These are phyloP conservation scores for Andrena chrysosceles DNA, from an alignment of 2,888 invertebrate genomes.

Conservation along the genomic window DNA sequence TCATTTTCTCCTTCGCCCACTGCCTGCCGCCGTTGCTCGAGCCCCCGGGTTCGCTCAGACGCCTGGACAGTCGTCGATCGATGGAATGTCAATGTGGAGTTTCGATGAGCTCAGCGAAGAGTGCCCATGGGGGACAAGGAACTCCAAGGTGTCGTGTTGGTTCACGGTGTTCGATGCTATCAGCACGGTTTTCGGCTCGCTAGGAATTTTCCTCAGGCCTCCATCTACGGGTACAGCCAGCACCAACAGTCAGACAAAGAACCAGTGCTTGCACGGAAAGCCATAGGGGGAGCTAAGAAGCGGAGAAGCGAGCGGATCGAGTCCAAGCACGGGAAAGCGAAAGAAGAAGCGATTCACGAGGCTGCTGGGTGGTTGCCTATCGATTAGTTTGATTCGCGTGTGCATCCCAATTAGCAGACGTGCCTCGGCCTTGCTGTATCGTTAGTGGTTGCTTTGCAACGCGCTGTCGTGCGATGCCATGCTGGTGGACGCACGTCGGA, in stretches of 20 bases:
- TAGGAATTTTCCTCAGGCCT: slow-evolving; percentile 79
- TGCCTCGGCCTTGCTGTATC: slow-evolving; percentile 55
- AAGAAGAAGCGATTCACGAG: slow-evolving; percentile 14
- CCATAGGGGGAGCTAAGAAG: not conserved
- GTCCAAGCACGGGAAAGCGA: not conserved
- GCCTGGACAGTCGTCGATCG: slow-evolving; percentile 79
- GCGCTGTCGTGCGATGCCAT: slow-evolving; percentile 16
- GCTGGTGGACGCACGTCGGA: slow-evolving; percentile 20
- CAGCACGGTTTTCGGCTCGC: slow-evolving; percentile 77
- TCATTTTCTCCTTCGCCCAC: not conserved
- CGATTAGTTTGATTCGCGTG: slow-evolving; percentile 66
- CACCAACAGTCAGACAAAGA: slow-evolving; percentile 77
- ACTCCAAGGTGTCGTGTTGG: slow-evolving; percentile 73
- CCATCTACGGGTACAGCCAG: slow-evolving; percentile 80
- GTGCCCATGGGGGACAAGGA: slow-evolving; percentile 70
- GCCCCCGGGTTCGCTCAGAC: slow-evolving; percentile 43
- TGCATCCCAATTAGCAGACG: slow-evolving; percentile 60
- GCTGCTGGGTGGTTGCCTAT: slow-evolving; percentile 35
- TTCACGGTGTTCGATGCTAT: slow-evolving; percentile 69
- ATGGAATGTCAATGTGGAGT: slow-evolving; percentile 82
- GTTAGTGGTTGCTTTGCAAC: slow-evolving; percentile 47
- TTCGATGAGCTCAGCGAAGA: slow-evolving; percentile 75
- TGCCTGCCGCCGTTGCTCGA: not conserved
- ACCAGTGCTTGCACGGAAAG: slow-evolving; percentile 20
- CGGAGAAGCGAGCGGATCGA: not conserved